phyloP scores from a whole-genome alignment of 2,888 invertebrate genomes.

The Cyaniris semiargus region DNA sequence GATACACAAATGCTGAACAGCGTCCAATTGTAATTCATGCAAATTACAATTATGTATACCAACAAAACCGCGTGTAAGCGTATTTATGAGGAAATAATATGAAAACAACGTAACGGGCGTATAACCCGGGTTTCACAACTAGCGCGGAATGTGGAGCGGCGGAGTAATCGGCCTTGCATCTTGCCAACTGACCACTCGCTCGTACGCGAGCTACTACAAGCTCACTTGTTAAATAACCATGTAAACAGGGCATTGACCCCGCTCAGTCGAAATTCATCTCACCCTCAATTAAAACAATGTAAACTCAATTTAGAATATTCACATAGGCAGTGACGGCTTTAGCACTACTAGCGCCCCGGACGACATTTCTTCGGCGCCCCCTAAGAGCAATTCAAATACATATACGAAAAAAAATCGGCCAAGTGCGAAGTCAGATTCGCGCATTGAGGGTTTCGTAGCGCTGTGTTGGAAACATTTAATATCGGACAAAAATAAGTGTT shows the following conservation, averaged over 20 bases:
- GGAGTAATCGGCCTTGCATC: constrained; percentile 70
- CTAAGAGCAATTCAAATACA: not conserved
- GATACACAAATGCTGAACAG: too few relatives aligned
- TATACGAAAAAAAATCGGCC: too few relatives aligned
- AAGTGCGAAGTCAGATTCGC: too few relatives aligned
- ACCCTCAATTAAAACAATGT: constrained; percentile 41
- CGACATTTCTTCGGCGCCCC: too few relatives aligned
- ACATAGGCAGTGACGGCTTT: not conserved
- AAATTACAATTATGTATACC: too few relatives aligned
- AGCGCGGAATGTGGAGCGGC: constrained; percentile 70
- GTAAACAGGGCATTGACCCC: constrained; percentile 42
- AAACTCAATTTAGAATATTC: constrained; percentile 32
- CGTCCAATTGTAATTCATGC: too few relatives aligned
- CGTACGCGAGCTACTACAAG: constrained; percentile 32
- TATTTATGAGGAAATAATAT: constrained; percentile 17
- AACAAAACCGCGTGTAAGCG: not conserved
- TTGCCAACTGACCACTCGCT: constrained; percentile 70
- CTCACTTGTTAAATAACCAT: constrained; percentile 37
- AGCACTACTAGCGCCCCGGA: too few relatives aligned
- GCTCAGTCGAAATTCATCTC: constrained; percentile 41
- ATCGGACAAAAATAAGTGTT: too few relatives aligned
- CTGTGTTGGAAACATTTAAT: too few relatives aligned
- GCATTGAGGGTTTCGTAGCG: too few relatives aligned
- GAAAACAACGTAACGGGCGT: constrained; percentile 37
- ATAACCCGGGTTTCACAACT: constrained; percentile 70